Evolutionary conservation across 2,888 invertebrate species (phyloP).

Genomic region (Dryadula phaetusa): DNA sequence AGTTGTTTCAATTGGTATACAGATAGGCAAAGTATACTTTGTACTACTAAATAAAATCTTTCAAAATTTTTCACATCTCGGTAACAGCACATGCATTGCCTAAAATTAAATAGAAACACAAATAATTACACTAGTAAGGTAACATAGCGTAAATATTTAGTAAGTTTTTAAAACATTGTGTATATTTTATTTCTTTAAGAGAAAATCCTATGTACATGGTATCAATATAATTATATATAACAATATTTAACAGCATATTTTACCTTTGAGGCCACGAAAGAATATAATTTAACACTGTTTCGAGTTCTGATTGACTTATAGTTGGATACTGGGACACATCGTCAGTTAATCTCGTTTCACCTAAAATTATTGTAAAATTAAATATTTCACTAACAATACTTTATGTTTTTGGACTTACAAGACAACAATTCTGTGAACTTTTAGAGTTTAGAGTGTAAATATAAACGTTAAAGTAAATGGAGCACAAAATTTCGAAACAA

Average conservation of each 20-base stretch:
- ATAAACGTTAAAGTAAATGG: constrained; percentile 53
- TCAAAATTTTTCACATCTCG: constrained; percentile 96
- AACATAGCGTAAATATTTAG: background rate
- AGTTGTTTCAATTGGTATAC: constrained; percentile 92
- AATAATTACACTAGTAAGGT: background rate
- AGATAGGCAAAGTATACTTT: constrained; percentile 92
- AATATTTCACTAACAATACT: background rate
- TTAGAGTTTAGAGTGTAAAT: constrained; percentile 26
- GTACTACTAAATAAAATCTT: constrained; percentile 94
- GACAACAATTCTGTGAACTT: constrained; percentile 2
- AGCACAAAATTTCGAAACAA: constrained; percentile 75
- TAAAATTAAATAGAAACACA: constrained; percentile 69
- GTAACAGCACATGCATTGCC: constrained; percentile 98
- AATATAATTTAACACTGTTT: constrained; percentile 92
- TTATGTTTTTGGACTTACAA: constrained; percentile 16
- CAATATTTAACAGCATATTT: constrained; percentile 28
- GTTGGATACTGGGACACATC: constrained; percentile 90
- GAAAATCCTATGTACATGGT: background rate
- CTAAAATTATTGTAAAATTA: constrained; percentile 84
- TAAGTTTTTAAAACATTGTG: background rate
- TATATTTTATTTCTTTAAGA: background rate
- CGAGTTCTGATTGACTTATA: constrained; percentile 91
- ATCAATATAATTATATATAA: background rate
- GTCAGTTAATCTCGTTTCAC: constrained; percentile 91
- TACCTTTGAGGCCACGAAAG: constrained; percentile 96